Conservation (phyloP, 2,888 invertebrate genomes). For the Spialia ferax region DNA sequence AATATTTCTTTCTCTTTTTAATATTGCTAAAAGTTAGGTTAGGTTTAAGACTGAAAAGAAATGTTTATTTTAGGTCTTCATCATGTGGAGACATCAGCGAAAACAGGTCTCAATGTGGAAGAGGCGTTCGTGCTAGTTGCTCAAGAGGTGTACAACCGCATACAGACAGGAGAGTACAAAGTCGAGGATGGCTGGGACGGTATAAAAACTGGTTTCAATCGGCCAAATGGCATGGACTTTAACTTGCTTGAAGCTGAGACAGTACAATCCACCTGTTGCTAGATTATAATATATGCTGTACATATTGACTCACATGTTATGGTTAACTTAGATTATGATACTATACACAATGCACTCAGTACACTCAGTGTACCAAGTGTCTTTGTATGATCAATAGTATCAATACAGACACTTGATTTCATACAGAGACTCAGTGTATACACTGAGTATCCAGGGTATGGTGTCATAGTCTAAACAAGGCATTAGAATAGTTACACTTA, state of each 20-base stretch:
- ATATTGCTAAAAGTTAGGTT: too few species aligned
- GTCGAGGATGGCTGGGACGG: constrained; percentile 99
- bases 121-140: constrained; percentile 96
- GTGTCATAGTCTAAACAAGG: too few species aligned
- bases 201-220: constrained; percentile 96
- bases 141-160: constrained; percentile 95
- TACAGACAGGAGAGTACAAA: constrained; percentile 96
- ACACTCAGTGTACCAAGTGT: too few species aligned
- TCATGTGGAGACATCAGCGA: constrained; percentile 98
- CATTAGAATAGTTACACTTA: constrained; percentile 48
- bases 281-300: constrained; percentile 53
- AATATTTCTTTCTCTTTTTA: too few species aligned
- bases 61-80: constrained; percentile 88
- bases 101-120: constrained; percentile 96
- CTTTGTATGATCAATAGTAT: too few species aligned
- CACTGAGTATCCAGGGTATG: too few species aligned
- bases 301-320: constrained; percentile 54
- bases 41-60: too few species aligned
- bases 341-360: too few species aligned
- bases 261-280: constrained; percentile 96
- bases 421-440: too few species aligned
- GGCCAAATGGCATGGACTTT: constrained; percentile 93
- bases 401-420: too few species aligned
- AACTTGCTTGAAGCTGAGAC: constrained; percentile 96
- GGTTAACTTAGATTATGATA: too few species aligned